Evolutionary conservation across 2,113 vertebrate species (phyloP).

Genomic region (Phylloscopus whistleri): DNA sequence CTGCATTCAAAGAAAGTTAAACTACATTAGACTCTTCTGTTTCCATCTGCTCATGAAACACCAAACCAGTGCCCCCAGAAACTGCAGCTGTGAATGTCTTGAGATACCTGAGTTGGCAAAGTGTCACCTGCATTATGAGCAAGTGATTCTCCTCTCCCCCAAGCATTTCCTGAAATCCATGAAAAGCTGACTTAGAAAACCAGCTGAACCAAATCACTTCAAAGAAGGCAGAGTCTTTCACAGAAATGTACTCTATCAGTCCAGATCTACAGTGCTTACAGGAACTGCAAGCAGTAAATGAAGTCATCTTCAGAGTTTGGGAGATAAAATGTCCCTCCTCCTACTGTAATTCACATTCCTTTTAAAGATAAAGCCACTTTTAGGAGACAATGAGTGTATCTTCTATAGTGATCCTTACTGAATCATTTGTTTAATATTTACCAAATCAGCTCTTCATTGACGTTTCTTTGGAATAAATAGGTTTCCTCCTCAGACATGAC

Average conservation of each 20-base stretch:
- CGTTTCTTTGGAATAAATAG: constrained; percentile 10
- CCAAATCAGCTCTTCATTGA: background rate
- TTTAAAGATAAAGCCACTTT: background rate
- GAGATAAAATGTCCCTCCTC: background rate
- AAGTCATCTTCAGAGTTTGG: background rate
- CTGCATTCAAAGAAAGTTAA: background rate
- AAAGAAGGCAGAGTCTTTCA: constrained; percentile 14
- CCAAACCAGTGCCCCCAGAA: background rate
- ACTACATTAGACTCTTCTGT: background rate
- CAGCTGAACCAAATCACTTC: constrained; percentile 32
- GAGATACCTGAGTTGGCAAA: background rate
- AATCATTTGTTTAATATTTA: constrained; percentile 2
- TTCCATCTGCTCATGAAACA: background rate
- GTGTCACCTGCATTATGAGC: background rate
- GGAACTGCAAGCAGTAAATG: constrained; percentile 6
- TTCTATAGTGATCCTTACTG: background rate
- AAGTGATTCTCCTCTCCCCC: background rate
- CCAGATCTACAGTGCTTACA: constrained; percentile 18
- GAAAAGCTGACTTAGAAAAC: constrained; percentile 38
- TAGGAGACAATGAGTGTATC: background rate
- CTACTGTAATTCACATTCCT: background rate
- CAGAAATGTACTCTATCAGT: constrained; percentile 28
- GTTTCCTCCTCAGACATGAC: background rate
- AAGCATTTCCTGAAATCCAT: constrained; percentile 41
- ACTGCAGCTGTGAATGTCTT: background rate